A percentile compares a stretch with the other conserved stretches of the same genome.
phyloP scores from a whole-genome alignment of 92 coral and sea anemone species.

The Micromussa lordhowensis region DNA sequence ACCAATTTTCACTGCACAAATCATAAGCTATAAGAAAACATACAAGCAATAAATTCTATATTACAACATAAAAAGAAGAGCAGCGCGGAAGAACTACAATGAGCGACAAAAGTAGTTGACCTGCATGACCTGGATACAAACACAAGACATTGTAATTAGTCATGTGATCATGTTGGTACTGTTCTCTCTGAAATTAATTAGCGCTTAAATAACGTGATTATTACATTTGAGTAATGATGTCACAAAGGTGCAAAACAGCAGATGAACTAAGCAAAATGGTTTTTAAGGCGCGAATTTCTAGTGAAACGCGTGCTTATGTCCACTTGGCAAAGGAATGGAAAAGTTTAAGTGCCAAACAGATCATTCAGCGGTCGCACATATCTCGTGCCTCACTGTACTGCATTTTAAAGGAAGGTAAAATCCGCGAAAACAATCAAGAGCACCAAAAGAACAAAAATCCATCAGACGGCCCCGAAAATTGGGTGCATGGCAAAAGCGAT shows the following conservation, averaged over 20 bases:
- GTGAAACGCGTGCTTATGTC: background rate
- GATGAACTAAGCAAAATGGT: background rate
- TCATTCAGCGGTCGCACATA: slow-evolving; percentile 3
- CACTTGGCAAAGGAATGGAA: background rate
- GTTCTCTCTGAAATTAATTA: background rate
- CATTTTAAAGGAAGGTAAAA: slow-evolving; percentile 6
- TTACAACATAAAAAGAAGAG: no score
- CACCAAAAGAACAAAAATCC: no score
- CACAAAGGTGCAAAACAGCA: background rate
- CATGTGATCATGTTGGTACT: background rate
- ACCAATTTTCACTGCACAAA: no score
- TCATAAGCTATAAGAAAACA: no score
- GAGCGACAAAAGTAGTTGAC: slow-evolving; percentile 20
- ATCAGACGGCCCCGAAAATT: slow-evolving; percentile 30
- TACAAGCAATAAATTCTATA: no score
- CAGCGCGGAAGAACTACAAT: no score
- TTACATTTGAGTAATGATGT: background rate
- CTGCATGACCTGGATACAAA: background rate
- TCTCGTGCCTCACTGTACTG: slow-evolving; percentile 34
- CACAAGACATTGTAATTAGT: background rate
- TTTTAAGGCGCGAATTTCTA: background rate
- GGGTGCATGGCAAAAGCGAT: slow-evolving; percentile 16
- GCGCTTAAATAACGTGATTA: background rate
- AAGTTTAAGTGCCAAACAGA: background rate
- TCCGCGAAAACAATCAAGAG: background rate